Base-by-base conservation (phyloP, 2,113 vertebrate genomes). In the Muscicapa adusta region DNA sequence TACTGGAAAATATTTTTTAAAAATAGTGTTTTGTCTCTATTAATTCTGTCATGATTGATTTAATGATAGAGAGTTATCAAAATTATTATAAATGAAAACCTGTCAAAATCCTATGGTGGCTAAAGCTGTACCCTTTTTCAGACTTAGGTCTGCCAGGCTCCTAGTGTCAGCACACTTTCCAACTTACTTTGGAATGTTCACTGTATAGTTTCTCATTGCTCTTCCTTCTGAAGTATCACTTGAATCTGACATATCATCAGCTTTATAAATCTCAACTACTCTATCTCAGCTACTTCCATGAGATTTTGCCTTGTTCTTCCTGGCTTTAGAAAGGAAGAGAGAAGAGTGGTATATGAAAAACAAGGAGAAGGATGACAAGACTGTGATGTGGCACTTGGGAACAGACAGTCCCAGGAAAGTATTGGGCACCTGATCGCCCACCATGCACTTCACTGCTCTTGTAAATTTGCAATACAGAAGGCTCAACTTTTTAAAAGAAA, bases 361-460 rank as follows among this genome's bases (percentile, higher is more conserved):
- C 4, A 74, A 45, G 23, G 1, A 42, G 15, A 51, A 40, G 17
- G 42, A 31, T 1, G 8, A 28, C 16, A 28, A 0, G 5, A n/a
- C 4, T 42, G 28, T 45, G 16, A 71, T 78, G 34, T 7, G 12
- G 7, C 26, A 6, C 14, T 85, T 50, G 28, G 81, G 25, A 92
- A 54, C 2, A 18, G 13, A 26, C 23, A 40, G 8, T 24, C 6
- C 60, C 24, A n/a, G 56, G 22, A 18, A 80, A 34, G 8, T 40
- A 10, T 33, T 3, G 8, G 12, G 23, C 3, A 5, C 31, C 5
- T 81, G 47, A 15, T 16, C 0, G 0, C 18, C 15, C 54, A 42
- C 14, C 1, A 0, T 14, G 6, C 7, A 62, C 9, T 13, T 63
- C 4, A 0, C 40, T 84, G 19, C 28, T 13, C 7, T 40, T 36